Percentiles rank a stretch among this genome's conserved stretches.
Evolutionary conservation across 1,140 invertebrate genomes (phyloP).

Genomic region (Formica exsecta): DNA sequence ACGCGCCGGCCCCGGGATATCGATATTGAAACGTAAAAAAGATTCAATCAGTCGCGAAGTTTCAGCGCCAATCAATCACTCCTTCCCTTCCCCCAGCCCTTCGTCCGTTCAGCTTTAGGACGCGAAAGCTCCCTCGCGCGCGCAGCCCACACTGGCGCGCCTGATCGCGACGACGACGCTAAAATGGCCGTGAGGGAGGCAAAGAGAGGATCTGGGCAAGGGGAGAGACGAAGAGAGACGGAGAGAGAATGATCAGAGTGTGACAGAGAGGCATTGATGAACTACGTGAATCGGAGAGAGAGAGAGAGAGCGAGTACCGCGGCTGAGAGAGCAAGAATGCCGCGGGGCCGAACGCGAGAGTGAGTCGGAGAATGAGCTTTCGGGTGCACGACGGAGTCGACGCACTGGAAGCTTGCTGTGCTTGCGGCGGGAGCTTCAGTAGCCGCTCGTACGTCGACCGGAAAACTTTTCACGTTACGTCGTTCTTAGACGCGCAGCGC

Average conservation of each 20-base stretch:
- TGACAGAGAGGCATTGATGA: slow-evolving; percentile 63
- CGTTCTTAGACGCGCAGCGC: slow-evolving; percentile 57
- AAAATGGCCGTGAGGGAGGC: slow-evolving; percentile 74
- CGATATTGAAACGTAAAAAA: slow-evolving; percentile 85
- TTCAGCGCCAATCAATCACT: slow-evolving; percentile 85
- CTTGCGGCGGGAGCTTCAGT: slow-evolving; percentile 86
- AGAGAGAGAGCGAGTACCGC: slow-evolving; percentile 16
- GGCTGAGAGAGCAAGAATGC: slow-evolving; percentile 73
- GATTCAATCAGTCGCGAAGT: slow-evolving; percentile 86
- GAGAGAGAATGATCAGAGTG: slow-evolving; percentile 44
- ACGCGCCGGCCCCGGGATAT: slow-evolving; percentile 73
- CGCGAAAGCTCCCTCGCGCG: slow-evolving; percentile 76
- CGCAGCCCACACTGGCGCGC: slow-evolving; percentile 74
- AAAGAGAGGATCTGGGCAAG: neutral
- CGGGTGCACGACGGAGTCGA: slow-evolving; percentile 82
- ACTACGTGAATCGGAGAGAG: slow-evolving; percentile 48
- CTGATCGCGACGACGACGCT: slow-evolving; percentile 76
- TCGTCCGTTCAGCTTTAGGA: slow-evolving; percentile 68
- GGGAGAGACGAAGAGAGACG: neutral
- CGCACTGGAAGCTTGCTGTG: slow-evolving; percentile 84
- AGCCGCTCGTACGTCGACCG: slow-evolving; percentile 84
- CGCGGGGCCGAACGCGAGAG: slow-evolving; percentile 49
- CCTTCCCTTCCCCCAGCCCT: slow-evolving; percentile 57
- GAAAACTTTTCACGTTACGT: slow-evolving; percentile 73
- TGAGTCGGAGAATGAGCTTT: slow-evolving; percentile 82